These are phyloP conservation scores for Paradoxurus hermaphroditus DNA, from an alignment of 2,113 vertebrate genomes.

Conservation along the genomic window DNA sequence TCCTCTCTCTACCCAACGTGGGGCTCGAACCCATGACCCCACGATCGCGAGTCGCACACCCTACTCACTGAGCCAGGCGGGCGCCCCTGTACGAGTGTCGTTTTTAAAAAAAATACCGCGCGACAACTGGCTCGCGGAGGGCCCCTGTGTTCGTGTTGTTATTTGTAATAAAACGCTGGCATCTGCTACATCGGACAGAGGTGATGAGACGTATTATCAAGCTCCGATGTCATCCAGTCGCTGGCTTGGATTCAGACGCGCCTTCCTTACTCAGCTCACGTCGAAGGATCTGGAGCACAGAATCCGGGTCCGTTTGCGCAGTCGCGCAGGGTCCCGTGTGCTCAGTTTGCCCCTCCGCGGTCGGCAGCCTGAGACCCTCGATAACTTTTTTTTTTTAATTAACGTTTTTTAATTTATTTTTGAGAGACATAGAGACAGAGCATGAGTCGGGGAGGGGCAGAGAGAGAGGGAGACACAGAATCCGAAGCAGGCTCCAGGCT, in stretches of 20 bases:
- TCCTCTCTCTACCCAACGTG: background rate
- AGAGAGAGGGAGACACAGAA: too few species aligned
- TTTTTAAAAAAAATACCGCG: background rate
- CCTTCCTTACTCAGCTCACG: background rate
- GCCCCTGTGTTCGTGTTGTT: background rate
- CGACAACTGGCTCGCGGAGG: background rate
- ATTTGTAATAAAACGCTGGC: background rate
- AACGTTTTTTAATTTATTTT: too few species aligned
- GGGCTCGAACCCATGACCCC: background rate
- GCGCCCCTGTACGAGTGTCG: background rate
- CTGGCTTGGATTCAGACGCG: background rate
- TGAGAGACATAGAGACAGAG: too few species aligned
- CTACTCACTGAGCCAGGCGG: background rate
- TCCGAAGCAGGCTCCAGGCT: too few species aligned
- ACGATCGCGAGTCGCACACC: background rate
- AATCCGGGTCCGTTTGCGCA: background rate
- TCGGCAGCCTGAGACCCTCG: background rate
- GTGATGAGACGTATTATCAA: rapidly evolving
- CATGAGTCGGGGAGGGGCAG: too few species aligned
- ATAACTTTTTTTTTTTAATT: too few species aligned
- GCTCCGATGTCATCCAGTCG: background rate
- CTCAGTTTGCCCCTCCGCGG: too few species aligned
- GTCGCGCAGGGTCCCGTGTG: rapidly evolving
- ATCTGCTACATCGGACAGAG: rapidly evolving
- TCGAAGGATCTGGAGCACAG: background rate